Percentiles rank a stretch among this genome's conserved stretches.
Evolutionary conservation across 30 jellyfish, hydroid and myxozoan species (phyloP).

Genomic region (Sanderia malayensis): DNA sequence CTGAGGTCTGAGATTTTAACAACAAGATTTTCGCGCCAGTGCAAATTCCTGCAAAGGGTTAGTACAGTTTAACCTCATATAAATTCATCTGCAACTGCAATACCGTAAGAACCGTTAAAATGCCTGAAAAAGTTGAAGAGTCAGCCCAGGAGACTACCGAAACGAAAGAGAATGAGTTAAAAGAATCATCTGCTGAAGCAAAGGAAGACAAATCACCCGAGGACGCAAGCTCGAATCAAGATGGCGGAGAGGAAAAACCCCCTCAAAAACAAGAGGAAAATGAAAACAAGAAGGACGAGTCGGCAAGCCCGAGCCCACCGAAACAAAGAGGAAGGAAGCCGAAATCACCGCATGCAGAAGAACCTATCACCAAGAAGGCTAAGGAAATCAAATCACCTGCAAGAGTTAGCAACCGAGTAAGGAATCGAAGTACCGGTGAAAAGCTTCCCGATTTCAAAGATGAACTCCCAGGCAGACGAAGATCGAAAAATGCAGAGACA

Average conservation of each 20-base stretch:
- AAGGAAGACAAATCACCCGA: not conserved
- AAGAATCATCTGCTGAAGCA: not conserved
- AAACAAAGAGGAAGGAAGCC: constrained; percentile 65
- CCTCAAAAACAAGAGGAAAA: constrained; percentile 12
- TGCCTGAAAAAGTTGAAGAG: constrained; percentile 65
- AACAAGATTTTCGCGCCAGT: not conserved
- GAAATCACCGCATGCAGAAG: constrained; percentile 47
- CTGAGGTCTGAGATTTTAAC: not conserved
- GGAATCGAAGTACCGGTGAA: constrained; percentile 60
- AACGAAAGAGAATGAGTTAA: not conserved
- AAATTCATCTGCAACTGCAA: not conserved
- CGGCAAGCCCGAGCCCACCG: constrained; percentile 30
- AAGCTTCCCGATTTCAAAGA: constrained; percentile 71
- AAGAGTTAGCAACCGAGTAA: constrained; percentile 55
- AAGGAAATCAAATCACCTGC: constrained; percentile 57
- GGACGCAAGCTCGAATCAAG: not conserved
- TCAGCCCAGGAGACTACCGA: constrained; percentile 26
- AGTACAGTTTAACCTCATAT: not conserved
- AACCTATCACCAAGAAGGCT: constrained; percentile 54
- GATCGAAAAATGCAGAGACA: constrained; percentile 42
- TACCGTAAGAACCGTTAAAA: not conserved
- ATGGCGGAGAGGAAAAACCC: constrained; percentile 2
- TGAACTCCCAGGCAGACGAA: constrained; percentile 56
- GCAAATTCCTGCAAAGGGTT: not conserved
- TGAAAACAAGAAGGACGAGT: not conserved